Evolutionary conservation across 2,113 vertebrate genomes (phyloP), one percentile per base, ranked within the genome.

Genomic region (Chitala chitala): DNA sequence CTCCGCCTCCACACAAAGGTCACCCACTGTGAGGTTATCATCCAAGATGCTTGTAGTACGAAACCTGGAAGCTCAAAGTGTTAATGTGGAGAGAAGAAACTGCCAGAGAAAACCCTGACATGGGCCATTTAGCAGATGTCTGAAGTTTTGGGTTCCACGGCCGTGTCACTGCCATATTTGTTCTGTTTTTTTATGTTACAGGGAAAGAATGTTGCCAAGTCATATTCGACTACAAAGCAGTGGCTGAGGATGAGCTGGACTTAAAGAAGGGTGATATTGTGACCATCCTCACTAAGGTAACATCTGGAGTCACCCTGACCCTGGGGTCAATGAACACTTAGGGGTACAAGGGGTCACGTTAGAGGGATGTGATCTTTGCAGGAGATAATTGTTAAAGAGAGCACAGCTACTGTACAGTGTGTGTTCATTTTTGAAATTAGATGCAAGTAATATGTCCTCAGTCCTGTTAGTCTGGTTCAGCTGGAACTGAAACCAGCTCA

Each of bases 191-290:
- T 38, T 8, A 78, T 50, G 76, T 71, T 75, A 48, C 87, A 90
- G 89, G 54, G 38, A 81, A 72, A 5, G 85, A 93, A 85, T 90
- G 81, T 51, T 94, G 90, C 81, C 88, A 86, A 70, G 93, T 86
- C 58, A 88, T 94, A 90, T 94, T 95, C 63, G 88, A 93, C 82
- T 94, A 92, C 76, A 74, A 81, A 29, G 87, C 88, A 0, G 78
- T 80, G 75, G 78, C 89, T 2, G 89, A 86, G 0, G 94, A 94
- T 0, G 94, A 95, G 81, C 56, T 95, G 85, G 83, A 77, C 0
- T 77, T 95, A 75, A 87, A 85, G 76, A 91, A 79, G 24, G 93
- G 93, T 2, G 91, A 94, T 0, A 51, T 88, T 7, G 77, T 95
- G 40, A 78, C 75, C 26, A 63, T 96, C 8, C 85, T 95, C 73